phyloP scores from a whole-genome alignment of 2,888 invertebrate species.

The Tiliacea aurago region DNA sequence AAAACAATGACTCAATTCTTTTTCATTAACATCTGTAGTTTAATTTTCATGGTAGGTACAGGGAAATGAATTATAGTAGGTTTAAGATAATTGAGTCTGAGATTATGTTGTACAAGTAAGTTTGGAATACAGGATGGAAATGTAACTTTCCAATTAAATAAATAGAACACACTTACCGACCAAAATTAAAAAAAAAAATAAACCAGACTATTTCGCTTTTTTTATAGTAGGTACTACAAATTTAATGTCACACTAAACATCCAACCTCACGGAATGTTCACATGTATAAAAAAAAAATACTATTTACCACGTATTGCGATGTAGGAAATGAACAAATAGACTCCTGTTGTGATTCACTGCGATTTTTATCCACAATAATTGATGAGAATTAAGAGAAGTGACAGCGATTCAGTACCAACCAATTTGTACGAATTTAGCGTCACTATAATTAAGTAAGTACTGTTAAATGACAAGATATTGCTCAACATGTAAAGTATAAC shows the following conservation, averaged over 20 bases:
- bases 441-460: slow-evolving; percentile 32
- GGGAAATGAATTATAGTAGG: background rate
- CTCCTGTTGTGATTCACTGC: slow-evolving; percentile 63
- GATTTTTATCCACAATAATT: slow-evolving; percentile 53
- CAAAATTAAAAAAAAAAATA: background rate
- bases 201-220: background rate
- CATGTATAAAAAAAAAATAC: slow-evolving; percentile 16
- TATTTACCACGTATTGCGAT: slow-evolving; percentile 59
- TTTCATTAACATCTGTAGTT: slow-evolving; percentile 16
- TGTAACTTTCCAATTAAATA: slow-evolving; percentile 5
- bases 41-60: too few relatives aligned
- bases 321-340: slow-evolving; percentile 54
- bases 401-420: slow-evolving; percentile 28
- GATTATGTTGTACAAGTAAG: background rate
- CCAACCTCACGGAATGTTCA: background rate
- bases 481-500: slow-evolving; percentile 63
- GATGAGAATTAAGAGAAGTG: slow-evolving; percentile 45
- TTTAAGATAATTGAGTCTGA: background rate
- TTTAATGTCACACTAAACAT: slow-evolving; percentile 6
- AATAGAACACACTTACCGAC: slow-evolving; percentile 8
- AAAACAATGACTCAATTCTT: slow-evolving; percentile 39
- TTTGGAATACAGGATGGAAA: background rate
- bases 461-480: slow-evolving; percentile 51
- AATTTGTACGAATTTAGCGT: slow-evolving; percentile 28
- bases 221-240: background rate